Conservation (phyloP, 1,140 invertebrate species). For the Scaptomyza pallida region DNA sequence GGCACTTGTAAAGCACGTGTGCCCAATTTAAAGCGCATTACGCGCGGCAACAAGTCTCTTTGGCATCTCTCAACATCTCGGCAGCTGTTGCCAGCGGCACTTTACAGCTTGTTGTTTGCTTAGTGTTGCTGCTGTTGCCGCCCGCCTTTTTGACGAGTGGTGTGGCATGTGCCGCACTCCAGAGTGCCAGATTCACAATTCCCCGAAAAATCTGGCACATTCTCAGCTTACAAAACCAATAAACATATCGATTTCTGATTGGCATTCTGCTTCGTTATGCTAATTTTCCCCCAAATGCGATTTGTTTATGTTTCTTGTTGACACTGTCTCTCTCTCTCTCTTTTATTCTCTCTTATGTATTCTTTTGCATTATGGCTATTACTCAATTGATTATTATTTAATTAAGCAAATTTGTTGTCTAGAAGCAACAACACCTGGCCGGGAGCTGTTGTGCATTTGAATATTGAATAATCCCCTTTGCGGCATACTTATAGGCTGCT, state of each 20-base stretch:
- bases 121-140: neutral
- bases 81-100: slow-evolving; percentile 27
- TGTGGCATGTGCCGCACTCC: slow-evolving; percentile 49
- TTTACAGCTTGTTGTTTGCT: neutral
- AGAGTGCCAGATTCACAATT: slow-evolving; percentile 7
- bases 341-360: slow-evolving; percentile 17
- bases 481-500: neutral
- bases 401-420: too few species aligned
- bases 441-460: too few species aligned
- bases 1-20: slow-evolving; percentile 48
- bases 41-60: slow-evolving; percentile 25
- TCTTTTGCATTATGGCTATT: too few species aligned
- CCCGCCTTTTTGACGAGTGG: slow-evolving; percentile 38
- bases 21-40: slow-evolving; percentile 57
- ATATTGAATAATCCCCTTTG: neutral
- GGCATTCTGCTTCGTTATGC: slow-evolving; percentile 61
- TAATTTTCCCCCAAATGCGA: slow-evolving; percentile 42
- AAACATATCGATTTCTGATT: slow-evolving; percentile 68
- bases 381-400: too few species aligned
- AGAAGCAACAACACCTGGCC: too few species aligned
- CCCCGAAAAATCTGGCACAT: slow-evolving; percentile 5
- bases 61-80: neutral
- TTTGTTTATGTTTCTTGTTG: neutral
- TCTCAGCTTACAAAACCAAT: slow-evolving; percentile 4
- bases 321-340: neutral